Percentiles rank a stretch among this genome's conserved stretches.
Evolutionary conservation across 2,888 invertebrate genomes (phyloP).

Genomic region (Tiliacea citrago): DNA sequence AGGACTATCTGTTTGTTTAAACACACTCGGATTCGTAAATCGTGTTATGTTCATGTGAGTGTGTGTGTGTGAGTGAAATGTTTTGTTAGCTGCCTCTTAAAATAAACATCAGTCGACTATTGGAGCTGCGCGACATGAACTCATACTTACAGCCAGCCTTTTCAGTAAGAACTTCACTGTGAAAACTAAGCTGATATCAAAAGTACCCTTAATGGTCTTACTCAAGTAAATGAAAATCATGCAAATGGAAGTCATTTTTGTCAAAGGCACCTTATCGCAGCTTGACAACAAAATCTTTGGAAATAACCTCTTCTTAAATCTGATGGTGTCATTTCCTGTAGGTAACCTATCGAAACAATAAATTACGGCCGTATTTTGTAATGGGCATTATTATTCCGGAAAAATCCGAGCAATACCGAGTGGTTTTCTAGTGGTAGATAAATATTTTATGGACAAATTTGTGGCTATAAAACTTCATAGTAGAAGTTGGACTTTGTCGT

Average conservation of each 20-base stretch:
- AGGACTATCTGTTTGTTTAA: conserved; percentile 30
- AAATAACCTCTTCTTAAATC: not conserved
- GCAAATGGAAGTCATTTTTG: not conserved
- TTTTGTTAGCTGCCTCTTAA: too few species aligned
- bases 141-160: not conserved
- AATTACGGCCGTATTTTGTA: conserved; percentile 22
- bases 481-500: conserved; percentile 32
- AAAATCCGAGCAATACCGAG: conserved; percentile 24
- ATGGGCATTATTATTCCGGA: conserved; percentile 15
- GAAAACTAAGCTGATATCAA: not conserved
- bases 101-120: not conserved
- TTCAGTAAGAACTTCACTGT: too few species aligned
- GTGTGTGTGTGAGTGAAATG: too few species aligned
- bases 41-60: too few species aligned
- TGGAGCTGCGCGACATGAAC: too few species aligned
- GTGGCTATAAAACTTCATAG: conserved; percentile 39
- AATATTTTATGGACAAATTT: conserved; percentile 48
- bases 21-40: not conserved
- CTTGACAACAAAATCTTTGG: not conserved
- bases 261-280: too few species aligned
- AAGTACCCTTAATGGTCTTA: not conserved
- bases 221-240: not conserved
- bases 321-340: not conserved
- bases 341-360: not conserved
- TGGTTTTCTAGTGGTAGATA: conserved; percentile 15